Percentiles rank a stretch among this genome's conserved stretches.
Conservation (phyloP, 2,888 invertebrate genomes). For the Parnassius orleans region DNA sequence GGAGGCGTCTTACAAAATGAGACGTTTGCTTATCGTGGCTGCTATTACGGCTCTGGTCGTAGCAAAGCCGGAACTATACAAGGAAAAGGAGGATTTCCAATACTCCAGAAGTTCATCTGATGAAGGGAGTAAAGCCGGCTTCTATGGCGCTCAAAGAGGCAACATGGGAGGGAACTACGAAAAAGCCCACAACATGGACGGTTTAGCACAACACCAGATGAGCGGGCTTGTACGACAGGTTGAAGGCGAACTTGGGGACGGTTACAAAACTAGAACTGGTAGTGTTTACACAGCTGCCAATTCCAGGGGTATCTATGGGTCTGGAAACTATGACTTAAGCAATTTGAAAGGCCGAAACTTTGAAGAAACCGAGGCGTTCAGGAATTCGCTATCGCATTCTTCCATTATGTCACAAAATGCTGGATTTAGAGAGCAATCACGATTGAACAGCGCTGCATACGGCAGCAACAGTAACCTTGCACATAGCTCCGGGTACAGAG, state of each 20-base stretch:
- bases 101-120: slow-evolving; percentile 73
- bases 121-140: slow-evolving; percentile 69
- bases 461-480: slow-evolving; percentile 37
- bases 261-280: slow-evolving; percentile 56
- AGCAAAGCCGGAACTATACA: slow-evolving; percentile 66
- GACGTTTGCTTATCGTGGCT: slow-evolving; percentile 51
- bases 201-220: slow-evolving; percentile 71
- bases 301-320: slow-evolving; percentile 66
- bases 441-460: slow-evolving; percentile 34
- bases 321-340: slow-evolving; percentile 59
- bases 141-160: slow-evolving; percentile 73
- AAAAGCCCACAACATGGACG: slow-evolving; percentile 74
- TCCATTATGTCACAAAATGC: slow-evolving; percentile 31
- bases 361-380: slow-evolving; percentile 49
- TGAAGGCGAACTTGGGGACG: slow-evolving; percentile 69
- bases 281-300: slow-evolving; percentile 69
- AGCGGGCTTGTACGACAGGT: slow-evolving; percentile 65
- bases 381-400: slow-evolving; percentile 44
- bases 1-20: slow-evolving; percentile 50
- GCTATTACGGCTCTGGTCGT: slow-evolving; percentile 51
- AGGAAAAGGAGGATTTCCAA: slow-evolving; percentile 75
- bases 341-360: slow-evolving; percentile 69
- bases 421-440: slow-evolving; percentile 33
- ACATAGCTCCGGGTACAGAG: slow-evolving; percentile 42
- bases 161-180: slow-evolving; percentile 78